Percentiles rank a stretch among this genome's conserved stretches.
These are phyloP conservation scores for Ophion slaviceki DNA, from an alignment of 2,888 invertebrate genomes.

Conservation along the genomic window DNA sequence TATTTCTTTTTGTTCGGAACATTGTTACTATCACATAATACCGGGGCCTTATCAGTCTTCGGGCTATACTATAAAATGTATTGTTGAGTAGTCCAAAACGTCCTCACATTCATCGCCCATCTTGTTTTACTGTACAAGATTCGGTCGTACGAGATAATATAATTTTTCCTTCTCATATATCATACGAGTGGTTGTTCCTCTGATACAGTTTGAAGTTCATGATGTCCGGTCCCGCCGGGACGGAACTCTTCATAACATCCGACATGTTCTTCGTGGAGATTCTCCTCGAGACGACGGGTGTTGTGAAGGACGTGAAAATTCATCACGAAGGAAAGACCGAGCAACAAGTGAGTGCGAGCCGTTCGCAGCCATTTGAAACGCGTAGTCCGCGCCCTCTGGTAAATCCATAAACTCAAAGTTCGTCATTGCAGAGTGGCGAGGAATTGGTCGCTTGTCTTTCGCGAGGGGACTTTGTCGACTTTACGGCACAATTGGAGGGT, in stretches of 20 bases:
- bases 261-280: conserved; percentile 99
- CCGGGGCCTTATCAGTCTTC: no score
- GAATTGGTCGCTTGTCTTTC: conserved; percentile 94
- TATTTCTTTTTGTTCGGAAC: no score
- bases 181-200: conserved; percentile 14
- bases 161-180: conserved; percentile 22
- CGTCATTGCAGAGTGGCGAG: conserved; percentile 91
- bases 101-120: background rate
- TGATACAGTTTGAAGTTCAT: conserved; percentile 91
- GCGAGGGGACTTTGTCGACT: conserved; percentile 95
- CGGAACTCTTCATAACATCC: conserved; percentile 95
- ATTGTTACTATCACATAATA: no score
- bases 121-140: background rate
- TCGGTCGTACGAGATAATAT: background rate
- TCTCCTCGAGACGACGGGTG: conserved; percentile 92
- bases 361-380: background rate
- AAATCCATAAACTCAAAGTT: conserved; percentile 15
- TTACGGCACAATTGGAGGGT: conserved; percentile 96
- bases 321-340: conserved; percentile 94
- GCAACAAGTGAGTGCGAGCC: conserved; percentile 81
- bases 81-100: background rate
- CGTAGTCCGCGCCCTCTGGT: background rate
- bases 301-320: conserved; percentile 94
- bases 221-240: conserved; percentile 92
- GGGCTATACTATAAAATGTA: no score